Base-by-base conservation (phyloP, 2,888 invertebrate genomes). In the Leptopterna dolabrata region DNA sequence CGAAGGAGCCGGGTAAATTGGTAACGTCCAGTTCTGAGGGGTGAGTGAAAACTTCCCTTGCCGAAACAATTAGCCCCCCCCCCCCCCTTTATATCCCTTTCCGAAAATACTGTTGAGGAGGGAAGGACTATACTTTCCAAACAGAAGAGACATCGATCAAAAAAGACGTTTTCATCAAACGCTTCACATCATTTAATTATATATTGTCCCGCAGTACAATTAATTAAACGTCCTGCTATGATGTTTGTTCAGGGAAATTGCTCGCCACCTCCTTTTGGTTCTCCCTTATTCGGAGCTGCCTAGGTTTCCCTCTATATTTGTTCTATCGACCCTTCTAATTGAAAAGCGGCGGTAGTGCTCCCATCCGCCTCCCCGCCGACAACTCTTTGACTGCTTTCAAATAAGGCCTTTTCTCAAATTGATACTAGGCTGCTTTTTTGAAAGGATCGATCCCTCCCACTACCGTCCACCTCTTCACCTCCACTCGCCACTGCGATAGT, bases 131-230 rank as follows among this genome's bases (percentile, higher is more conserved):
- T 19, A 29, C 30, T 81, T 81, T 78, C 43, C 43, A 36, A 43
- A 78, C 45, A 45, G 81, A 29, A 81, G 16, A 81, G 81, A 55
- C 78, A 81, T 80, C 78, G 78, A 86, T 86, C 30, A 55, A 86
- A 87, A 87, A 80, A 87, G 86, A 80, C 80, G 70, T 30, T 78
- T 85, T 45, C 51, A 47, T 80, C 86, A 80, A 80, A 80, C 86
- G 86, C 43, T 80, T 87, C 80, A 80, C 80, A 87, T 87, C 86
- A 87, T 87, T 87, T 87, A 87, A 87, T 87, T 87, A 87, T 87
- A 87, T 78, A 87, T 87, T 87, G 86, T 78, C 86, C 70, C 45
- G 43, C 29, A 70, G 80, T 70, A 80, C 86, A 80, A 87, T 87
- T 87, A 87, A 87, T 87, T 87, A 87, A 80, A 87, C 86, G 70